Evolutionary conservation across 2,113 vertebrate species (phyloP).

Genomic region (Triplophysa rosa): DNA sequence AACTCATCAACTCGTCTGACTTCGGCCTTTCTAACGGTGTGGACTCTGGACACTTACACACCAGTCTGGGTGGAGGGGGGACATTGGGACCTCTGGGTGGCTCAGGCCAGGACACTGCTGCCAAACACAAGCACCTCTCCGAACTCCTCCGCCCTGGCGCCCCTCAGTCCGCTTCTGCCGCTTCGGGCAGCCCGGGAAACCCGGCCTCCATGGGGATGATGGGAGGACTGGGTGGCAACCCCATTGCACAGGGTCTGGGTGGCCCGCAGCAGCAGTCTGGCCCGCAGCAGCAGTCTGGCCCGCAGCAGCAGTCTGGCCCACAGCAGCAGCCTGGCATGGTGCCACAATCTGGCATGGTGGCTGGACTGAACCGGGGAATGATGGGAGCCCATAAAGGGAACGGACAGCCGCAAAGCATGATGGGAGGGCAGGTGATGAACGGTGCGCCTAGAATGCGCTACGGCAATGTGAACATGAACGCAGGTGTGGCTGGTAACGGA

Average conservation of each 20-base stretch:
- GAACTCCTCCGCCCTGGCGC: constrained; percentile 86
- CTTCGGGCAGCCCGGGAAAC: constrained; percentile 69
- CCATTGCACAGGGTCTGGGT: constrained; percentile 65
- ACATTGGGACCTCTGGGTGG: constrained; percentile 65
- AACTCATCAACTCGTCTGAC: constrained; percentile 94
- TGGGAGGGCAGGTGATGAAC: constrained; percentile 88
- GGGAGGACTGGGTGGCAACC: constrained; percentile 60
- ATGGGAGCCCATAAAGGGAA: constrained; percentile 72
- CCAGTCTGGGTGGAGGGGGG: constrained; percentile 76
- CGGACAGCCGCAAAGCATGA: constrained; percentile 73
- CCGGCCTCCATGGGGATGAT: constrained; percentile 69
- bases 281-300: constrained; percentile 68
- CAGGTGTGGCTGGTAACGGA: constrained; percentile 79
- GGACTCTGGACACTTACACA: constrained; percentile 88
- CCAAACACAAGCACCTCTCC: constrained; percentile 97
- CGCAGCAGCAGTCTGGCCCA: too few relatives aligned
- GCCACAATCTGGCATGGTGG: constrained; percentile 74
- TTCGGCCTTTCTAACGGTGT: constrained; percentile 88
- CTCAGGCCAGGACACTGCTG: constrained; percentile 86
- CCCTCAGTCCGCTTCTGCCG: constrained; percentile 74
- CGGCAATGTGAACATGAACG: constrained; percentile 67
- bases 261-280: constrained; percentile 71
- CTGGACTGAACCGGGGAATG: constrained; percentile 70
- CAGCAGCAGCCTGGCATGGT: constrained; percentile 80
- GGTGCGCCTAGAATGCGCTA: constrained; percentile 92